Evolutionary conservation across 2,797 vertebrate genomes (phyloP).

Genomic region (Gymnoscopelus braueri): DNA sequence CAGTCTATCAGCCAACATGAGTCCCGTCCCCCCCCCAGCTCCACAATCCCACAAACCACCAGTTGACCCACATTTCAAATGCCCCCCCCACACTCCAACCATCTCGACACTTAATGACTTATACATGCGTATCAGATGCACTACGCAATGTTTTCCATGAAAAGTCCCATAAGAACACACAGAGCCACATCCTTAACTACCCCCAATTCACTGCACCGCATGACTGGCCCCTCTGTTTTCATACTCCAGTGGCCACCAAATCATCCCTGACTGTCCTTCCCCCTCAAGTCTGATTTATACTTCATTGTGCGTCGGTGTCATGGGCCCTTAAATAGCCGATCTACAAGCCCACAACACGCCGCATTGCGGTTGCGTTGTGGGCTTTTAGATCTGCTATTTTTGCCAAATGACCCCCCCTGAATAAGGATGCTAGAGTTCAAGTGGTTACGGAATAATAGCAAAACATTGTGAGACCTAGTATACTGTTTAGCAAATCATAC

Average conservation of each 20-base stretch:
- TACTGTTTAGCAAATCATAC: no score
- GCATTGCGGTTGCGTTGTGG: no score
- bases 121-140: slow-evolving; percentile 55
- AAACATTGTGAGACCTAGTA: no score
- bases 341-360: no score
- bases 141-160: slow-evolving; percentile 71
- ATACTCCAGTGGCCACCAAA: slow-evolving; percentile 45
- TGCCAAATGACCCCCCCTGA: no score
- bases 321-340: no score
- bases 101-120: slow-evolving; percentile 58
- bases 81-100: slow-evolving; percentile 15
- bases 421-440: no score
- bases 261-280: slow-evolving; percentile 35
- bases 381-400: no score
- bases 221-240: slow-evolving; percentile 53
- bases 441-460: no score
- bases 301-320: background rate
- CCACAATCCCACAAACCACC: slow-evolving; percentile 48
- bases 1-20: slow-evolving; percentile 41
- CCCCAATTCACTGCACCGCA: slow-evolving; percentile 38
- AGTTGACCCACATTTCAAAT: slow-evolving; percentile 61
- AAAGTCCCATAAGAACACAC: slow-evolving; percentile 39
- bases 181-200: slow-evolving; percentile 51
- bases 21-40: slow-evolving; percentile 8
- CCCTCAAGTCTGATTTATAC: slow-evolving; percentile 38